Conservation (phyloP, 2,797 vertebrate genomes). For the Hoplostethus mediterraneus region DNA sequence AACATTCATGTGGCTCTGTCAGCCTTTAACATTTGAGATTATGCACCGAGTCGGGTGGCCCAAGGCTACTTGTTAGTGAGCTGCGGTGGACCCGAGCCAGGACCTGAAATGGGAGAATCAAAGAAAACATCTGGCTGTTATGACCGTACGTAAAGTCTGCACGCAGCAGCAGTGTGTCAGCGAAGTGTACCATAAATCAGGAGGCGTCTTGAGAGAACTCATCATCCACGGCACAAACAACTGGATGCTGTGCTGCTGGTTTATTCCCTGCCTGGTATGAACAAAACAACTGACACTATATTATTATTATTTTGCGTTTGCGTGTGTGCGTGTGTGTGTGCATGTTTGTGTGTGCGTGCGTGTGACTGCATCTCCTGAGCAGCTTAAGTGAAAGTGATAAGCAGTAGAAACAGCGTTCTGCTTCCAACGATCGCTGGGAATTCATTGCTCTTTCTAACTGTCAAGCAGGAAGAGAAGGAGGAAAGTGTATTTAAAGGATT, state of each 20-base stretch:
- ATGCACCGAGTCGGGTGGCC: slow-evolving; percentile 72
- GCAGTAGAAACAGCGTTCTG: slow-evolving; percentile 64
- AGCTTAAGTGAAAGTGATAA: slow-evolving; percentile 82
- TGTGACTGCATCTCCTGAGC: slow-evolving; percentile 69
- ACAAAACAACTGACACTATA: slow-evolving; percentile 58
- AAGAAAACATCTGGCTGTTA: slow-evolving; percentile 67
- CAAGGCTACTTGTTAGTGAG: slow-evolving; percentile 67
- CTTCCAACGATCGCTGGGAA: slow-evolving; percentile 69
- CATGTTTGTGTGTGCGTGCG: slow-evolving; percentile 10
- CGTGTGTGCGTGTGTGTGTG: slow-evolving; percentile 29
- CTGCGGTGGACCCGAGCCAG: slow-evolving; percentile 68
- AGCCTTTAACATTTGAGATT: slow-evolving; percentile 68
- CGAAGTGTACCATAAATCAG: slow-evolving; percentile 27
- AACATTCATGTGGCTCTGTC: slow-evolving; percentile 52
- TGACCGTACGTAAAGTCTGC: slow-evolving; percentile 47
- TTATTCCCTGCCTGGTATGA: slow-evolving; percentile 56
- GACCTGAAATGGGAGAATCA: slow-evolving; percentile 43
- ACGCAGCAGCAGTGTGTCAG: slow-evolving; percentile 29
- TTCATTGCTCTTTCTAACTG: slow-evolving; percentile 75
- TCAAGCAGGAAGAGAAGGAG: slow-evolving; percentile 68
- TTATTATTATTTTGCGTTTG: slow-evolving; percentile 50
- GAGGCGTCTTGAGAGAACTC: slow-evolving; percentile 40
- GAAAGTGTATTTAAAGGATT: slow-evolving; percentile 84
- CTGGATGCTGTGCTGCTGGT: slow-evolving; percentile 41
- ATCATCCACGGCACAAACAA: slow-evolving; percentile 50